Evolutionary conservation across 2,113 vertebrate species (phyloP), one percentile per base, ranked within the genome.

Genomic region (Pyxicephalus adspersus): DNA sequence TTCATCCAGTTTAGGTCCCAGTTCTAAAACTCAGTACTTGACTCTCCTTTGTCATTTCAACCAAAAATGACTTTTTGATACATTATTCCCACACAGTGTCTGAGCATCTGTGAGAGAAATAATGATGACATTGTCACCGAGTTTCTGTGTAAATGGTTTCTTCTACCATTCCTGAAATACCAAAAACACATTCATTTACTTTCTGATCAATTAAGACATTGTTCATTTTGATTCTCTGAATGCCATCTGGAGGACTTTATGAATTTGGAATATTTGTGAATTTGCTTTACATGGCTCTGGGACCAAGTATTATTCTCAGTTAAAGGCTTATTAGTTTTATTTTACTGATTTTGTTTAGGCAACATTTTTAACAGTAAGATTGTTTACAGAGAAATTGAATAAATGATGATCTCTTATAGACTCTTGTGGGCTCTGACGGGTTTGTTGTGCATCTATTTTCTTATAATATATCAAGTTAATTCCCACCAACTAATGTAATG

Each of bases 11-110:
- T 57, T 29, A 67, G 52, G 20, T 22, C 63, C 17, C 22, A 60
- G 23, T 60, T 79, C 65, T 26, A 58, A 79, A 70, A 70, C 25
- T 34, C 52, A 68, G 29, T 57, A 31, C 23, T 66, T 52, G 7
- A n/a, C 31, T 64, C 75, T 28, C 45, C 25, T 60, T 79, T 67
- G 26, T 60, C 76, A 34, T 58, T 68, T 60, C 29, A 68, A n/a
- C 17, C 45, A 79, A 79, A 20, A 22, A 68, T 17, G 54, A 4
- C 22, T 57, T 66, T 67, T 19, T 66, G 31, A 67, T 28, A 11
- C 63, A 58, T 61, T 60, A 45, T 70, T 68, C 77, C 77, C 65
- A 78, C 77, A 79, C 65, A 60, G 9, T 70, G 77, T 70, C 64
- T 79, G 68, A 50, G 25, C 22, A 78, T 78, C 55, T 78, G 50